Evolutionary conservation across 1,140 invertebrate species (phyloP).

Genomic region (Proctacanthus coquilletti): DNA sequence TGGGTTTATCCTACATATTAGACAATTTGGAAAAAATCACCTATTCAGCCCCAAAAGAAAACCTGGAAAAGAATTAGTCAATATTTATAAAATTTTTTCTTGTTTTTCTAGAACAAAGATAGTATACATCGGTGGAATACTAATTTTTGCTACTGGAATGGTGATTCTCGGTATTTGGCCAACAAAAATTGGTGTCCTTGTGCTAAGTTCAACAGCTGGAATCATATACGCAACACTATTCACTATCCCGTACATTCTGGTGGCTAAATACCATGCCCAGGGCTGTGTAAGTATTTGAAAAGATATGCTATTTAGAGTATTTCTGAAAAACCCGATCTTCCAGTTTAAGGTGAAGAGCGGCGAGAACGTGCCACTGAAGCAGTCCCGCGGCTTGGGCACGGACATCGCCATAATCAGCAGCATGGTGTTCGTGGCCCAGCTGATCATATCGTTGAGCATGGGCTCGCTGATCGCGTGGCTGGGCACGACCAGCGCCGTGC

Average conservation of each 20-base stretch:
- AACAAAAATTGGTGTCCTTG: conserved; percentile 47
- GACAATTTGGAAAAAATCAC: no score
- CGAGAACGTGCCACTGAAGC: conserved; percentile 30
- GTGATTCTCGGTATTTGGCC: conserved; percentile 49
- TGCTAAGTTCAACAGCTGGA: conserved; percentile 59
- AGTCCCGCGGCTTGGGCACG: conserved; percentile 58
- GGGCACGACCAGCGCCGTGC: conserved; percentile 53
- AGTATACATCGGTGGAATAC: conserved; percentile 59
- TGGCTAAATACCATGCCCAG: conserved; percentile 64
- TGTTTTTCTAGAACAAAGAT: conserved; percentile 38
- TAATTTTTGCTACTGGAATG: conserved; percentile 64
- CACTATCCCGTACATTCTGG: conserved; percentile 71
- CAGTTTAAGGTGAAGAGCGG: conserved; percentile 36
- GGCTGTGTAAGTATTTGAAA: conserved; percentile 40
- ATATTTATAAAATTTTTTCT: conserved; percentile 1
- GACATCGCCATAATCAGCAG: conserved; percentile 67
- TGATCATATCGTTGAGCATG: conserved; percentile 53
- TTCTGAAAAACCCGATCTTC: no score
- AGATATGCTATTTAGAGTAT: not conserved
- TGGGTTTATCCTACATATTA: no score
- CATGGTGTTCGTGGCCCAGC: conserved; percentile 71
- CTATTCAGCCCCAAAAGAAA: no score
- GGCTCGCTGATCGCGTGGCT: conserved; percentile 51
- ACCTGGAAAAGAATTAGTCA: not conserved
- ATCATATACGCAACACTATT: conserved; percentile 76